phyloP scores from a whole-genome alignment of 2,888 invertebrate genomes.

The Cheilosia soror region DNA sequence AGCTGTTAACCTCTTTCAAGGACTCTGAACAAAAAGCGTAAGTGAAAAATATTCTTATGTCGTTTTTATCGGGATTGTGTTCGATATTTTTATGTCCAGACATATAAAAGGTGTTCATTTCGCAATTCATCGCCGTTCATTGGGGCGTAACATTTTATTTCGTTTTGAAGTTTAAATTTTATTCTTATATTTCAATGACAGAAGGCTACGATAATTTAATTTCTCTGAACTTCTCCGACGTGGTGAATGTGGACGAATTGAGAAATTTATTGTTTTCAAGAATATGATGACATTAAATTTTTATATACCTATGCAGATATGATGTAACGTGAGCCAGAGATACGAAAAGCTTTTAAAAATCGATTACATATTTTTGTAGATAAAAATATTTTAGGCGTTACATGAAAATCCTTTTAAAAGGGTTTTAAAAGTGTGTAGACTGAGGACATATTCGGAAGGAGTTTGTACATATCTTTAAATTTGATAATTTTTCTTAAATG shows the following conservation, averaged over 20 bases:
- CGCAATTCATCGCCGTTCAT: constrained; percentile 31
- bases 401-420: too few species aligned
- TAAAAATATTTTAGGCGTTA: too few species aligned
- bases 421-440: too few species aligned
- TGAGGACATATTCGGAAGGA: too few species aligned
- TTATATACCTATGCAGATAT: too few species aligned
- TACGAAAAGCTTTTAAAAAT: too few species aligned
- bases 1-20: constrained; percentile 50
- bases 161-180: constrained; percentile 16
- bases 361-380: too few species aligned
- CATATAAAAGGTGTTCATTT: constrained; percentile 49
- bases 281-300: neutral
- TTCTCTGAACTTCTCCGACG: neutral
- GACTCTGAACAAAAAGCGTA: constrained; percentile 54
- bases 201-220: constrained; percentile 33
- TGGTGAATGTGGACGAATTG: constrained; percentile 8
- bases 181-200: neutral
- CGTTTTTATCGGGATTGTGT: constrained; percentile 27
- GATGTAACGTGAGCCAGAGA: too few species aligned
- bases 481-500: too few species aligned
- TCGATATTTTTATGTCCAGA: constrained; percentile 41
- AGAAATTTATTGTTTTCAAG: neutral
- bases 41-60: constrained; percentile 34
- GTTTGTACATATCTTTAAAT: too few species aligned
- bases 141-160: constrained; percentile 40